These are phyloP conservation scores for Phoxinus dragarum DNA, from an alignment of 2,797 vertebrate species.

Conservation along the genomic window DNA sequence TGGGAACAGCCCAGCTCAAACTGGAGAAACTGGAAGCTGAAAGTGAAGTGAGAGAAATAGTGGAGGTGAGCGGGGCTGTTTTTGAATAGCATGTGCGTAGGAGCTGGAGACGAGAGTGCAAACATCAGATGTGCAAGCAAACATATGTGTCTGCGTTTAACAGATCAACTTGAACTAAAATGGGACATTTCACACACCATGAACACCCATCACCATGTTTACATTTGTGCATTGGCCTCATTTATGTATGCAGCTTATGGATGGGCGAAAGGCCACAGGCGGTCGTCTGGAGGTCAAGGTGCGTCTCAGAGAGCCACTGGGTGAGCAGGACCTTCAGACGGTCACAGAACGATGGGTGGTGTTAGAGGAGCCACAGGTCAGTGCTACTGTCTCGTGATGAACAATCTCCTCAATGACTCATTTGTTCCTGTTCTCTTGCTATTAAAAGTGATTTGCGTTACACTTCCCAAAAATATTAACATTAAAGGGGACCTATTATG, in stretches of 20 bases:
- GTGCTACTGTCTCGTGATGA: constrained; percentile 47
- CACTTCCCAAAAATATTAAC: not conserved
- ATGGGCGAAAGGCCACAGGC: constrained; percentile 92
- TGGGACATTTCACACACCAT: not conserved
- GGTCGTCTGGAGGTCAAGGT: constrained; percentile 93
- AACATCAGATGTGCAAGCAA: constrained; percentile 1
- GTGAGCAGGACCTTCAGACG: constrained; percentile 88
- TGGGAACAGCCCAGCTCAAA: constrained; percentile 91
- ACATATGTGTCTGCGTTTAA: not conserved
- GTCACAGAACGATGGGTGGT: constrained; percentile 93
- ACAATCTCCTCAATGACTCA: not conserved
- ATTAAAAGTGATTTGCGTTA: not conserved
- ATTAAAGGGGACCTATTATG: no score
- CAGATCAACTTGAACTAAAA: constrained; percentile 6
- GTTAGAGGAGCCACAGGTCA: constrained; percentile 83
- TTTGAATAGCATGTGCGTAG: not conserved
- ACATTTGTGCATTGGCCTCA: not conserved
- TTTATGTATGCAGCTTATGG: constrained; percentile 84
- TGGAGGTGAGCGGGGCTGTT: constrained; percentile 76
- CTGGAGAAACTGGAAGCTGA: constrained; percentile 91
- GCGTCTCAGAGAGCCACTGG: constrained; percentile 92
- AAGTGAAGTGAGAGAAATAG: constrained; percentile 94
- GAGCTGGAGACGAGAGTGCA: not conserved
- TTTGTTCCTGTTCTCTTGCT: not conserved
- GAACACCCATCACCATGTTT: not conserved